These are phyloP conservation scores for Pygoscelis antarcticus DNA, from an alignment of 2,113 vertebrate species.

Conservation along the genomic window DNA sequence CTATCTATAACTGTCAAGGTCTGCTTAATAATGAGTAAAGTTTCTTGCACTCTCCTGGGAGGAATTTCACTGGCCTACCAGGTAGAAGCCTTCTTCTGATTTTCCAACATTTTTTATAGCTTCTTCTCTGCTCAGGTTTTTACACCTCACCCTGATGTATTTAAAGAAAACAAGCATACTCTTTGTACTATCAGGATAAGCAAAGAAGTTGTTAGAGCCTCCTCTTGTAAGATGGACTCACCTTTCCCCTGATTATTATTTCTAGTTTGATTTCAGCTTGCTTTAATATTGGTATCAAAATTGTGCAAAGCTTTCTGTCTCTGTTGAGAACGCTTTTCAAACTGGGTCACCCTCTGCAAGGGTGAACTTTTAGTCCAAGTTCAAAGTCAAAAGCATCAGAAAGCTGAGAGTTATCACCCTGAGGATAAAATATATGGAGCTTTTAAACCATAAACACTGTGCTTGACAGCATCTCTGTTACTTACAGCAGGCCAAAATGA, in stretches of 20 bases:
- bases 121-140: neutral
- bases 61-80: neutral
- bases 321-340: neutral
- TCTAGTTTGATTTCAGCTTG: neutral
- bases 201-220: neutral
- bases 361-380: neutral
- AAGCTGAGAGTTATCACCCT: neutral
- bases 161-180: neutral
- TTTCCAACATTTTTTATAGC: neutral
- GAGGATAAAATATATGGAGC: neutral
- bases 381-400: constrained; percentile 12
- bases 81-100: neutral
- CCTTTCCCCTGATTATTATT: neutral
- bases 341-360: neutral
- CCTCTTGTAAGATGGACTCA: neutral
- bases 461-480: neutral
- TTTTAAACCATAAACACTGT: neutral
- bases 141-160: neutral
- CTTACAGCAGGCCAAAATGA: neutral
- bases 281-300: neutral
- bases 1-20: neutral
- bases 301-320: neutral
- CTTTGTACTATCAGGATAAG: neutral
- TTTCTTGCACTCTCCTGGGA: neutral
- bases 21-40: neutral